A percentile compares a stretch with the other conserved stretches of the same genome.
Conservation (phyloP, 2,888 invertebrate genomes). For the Agrochola litura region DNA sequence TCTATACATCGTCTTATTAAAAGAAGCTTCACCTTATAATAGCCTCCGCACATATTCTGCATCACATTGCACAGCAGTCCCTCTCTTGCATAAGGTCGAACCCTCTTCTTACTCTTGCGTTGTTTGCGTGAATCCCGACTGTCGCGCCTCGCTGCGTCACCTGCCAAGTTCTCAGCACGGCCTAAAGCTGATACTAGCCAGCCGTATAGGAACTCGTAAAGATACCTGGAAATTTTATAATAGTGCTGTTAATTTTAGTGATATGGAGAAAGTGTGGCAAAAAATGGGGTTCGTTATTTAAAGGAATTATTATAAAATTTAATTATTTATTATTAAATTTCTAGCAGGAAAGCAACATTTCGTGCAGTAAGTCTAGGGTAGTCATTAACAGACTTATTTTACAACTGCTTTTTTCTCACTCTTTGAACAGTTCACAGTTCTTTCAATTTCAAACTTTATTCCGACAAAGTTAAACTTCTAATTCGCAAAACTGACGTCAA, state of each 20-base stretch:
- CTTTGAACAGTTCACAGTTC: too few relatives aligned
- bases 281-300: not conserved
- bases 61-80: slow-evolving; percentile 97
- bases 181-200: slow-evolving; percentile 98
- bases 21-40: slow-evolving; percentile 93
- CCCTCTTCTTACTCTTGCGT: slow-evolving; percentile 92
- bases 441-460: too few relatives aligned
- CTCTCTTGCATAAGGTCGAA: slow-evolving; percentile 94
- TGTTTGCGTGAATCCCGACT: slow-evolving; percentile 79
- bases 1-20: not conserved
- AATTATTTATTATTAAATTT: too few relatives aligned
- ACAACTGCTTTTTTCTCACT: not conserved
- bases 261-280: not conserved
- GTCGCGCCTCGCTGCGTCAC: slow-evolving; percentile 89
- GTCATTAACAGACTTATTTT: not conserved
- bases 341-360: too few relatives aligned
- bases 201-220: slow-evolving; percentile 98
- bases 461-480: too few relatives aligned
- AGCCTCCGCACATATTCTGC: slow-evolving; percentile 98
- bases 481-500: too few relatives aligned
- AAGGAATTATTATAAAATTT: not conserved
- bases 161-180: slow-evolving; percentile 96
- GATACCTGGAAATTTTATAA: slow-evolving; percentile 91
- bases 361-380: too few relatives aligned
- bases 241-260: not conserved